Evolutionary conservation across 2,113 vertebrate species (phyloP), one percentile per base, ranked within the genome.

Genomic region (Galeopterus variegatus): DNA sequence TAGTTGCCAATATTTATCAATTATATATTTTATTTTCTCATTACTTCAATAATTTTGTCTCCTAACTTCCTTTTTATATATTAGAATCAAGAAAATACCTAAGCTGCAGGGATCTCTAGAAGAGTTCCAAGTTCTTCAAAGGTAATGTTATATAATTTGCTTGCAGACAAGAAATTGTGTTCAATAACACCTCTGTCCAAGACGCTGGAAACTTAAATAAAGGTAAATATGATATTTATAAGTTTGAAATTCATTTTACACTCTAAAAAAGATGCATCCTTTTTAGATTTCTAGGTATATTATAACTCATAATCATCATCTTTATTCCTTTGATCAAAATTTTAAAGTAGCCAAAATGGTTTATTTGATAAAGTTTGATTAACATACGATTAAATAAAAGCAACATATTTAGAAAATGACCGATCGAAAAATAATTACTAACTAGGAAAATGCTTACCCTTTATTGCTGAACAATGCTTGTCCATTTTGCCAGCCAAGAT

Each of bases 121-220:
- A 99, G 98, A 2, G 99, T 99, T 97, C 99, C 99, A 52, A 99
- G 99, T 97, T 99, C 99, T 98, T 99, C 99, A 97, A 99, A 99
- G 2, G 99, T 99, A 96, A 99, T 99, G 98, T 99, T 99, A 98
- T 99, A 99, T 48, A 99, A 99, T 98, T 99, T 99, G 98, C 99
- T 99, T 12, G 99, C 99, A 95, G 99, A 99, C 24, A 99, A 97
- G 45, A 99, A 99, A 97, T 99, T 99, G 98, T 99, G 99, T 93
- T 99, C 99, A 97, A 99, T 99, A 94, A 99, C 99, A 60, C 99
- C 99, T 99, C 99, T 99, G 98, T 99, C 99, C 54, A 99, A 98
- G 96, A 99, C 99, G 98, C 99, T 99, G 86, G 99, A 99, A 98
- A 99, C 99, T 99, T 97, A 72, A 64, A 76, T 82, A 48, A 91